These are phyloP conservation scores for Macroteleia sp. DNA, from an alignment of 2,888 invertebrate species.

Conservation along the genomic window DNA sequence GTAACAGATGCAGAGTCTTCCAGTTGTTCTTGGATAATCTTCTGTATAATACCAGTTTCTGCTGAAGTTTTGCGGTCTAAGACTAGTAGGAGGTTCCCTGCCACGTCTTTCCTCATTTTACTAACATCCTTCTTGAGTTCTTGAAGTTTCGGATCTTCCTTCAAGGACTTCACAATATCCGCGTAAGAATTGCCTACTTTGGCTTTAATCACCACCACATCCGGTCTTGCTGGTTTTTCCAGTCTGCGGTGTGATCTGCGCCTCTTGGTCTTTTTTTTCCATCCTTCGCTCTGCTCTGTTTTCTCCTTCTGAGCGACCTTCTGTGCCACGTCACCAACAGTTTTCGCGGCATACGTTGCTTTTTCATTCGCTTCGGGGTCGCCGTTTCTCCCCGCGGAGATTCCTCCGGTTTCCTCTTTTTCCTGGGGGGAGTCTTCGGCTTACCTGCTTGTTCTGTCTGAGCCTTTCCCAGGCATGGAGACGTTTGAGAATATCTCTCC, in stretches of 20 bases:
- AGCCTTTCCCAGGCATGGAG: too few relatives aligned
- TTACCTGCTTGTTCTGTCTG: too few relatives aligned
- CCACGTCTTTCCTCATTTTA: background rate
- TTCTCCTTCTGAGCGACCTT: too few relatives aligned
- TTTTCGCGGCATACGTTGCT: too few relatives aligned
- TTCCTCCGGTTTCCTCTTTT: background rate
- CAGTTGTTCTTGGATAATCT: background rate
- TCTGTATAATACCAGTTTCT: background rate
- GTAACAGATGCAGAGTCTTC: background rate
- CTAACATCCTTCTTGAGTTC: background rate
- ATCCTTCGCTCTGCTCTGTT: too few relatives aligned
- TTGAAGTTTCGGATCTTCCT: background rate
- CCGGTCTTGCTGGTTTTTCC: background rate
- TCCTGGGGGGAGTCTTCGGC: background rate
- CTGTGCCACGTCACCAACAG: too few relatives aligned
- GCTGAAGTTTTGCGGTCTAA: slow-evolving; percentile 2
- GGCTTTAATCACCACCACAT: background rate
- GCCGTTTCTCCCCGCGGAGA: too few relatives aligned
- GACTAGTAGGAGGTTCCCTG: slow-evolving; percentile 7
- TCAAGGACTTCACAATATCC: slow-evolving; percentile 2
- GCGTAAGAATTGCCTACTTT: background rate
- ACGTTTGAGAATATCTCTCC: too few relatives aligned
- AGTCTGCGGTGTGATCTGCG: too few relatives aligned
- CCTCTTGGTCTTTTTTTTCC: too few relatives aligned
- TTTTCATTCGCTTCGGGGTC: too few relatives aligned